Evolutionary conservation across 2,113 vertebrate species (phyloP).

Genomic region (Oryzias woworae): DNA sequence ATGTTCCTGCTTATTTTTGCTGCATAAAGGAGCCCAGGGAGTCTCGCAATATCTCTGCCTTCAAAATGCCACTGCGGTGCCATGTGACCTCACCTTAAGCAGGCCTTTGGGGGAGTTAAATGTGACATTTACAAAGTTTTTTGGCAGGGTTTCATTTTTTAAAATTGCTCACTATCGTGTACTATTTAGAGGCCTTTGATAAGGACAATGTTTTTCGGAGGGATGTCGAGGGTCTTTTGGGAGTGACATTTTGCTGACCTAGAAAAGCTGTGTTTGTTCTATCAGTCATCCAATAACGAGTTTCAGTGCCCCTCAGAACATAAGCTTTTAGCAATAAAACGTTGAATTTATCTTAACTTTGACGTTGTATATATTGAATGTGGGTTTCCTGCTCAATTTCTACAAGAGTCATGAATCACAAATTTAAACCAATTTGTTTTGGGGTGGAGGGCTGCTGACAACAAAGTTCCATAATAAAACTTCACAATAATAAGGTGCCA

Average conservation of each 20-base stretch:
- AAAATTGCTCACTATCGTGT: slow-evolving; percentile 50
- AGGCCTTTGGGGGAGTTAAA: slow-evolving; percentile 42
- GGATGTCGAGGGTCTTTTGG: slow-evolving; percentile 35
- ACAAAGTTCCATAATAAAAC: too few relatives aligned
- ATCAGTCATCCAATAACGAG: slow-evolving; percentile 18
- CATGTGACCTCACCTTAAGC: slow-evolving; percentile 49
- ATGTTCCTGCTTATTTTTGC: slow-evolving; percentile 18
- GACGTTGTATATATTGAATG: not conserved
- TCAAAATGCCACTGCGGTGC: slow-evolving; percentile 42
- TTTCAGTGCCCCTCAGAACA: slow-evolving; percentile 21
- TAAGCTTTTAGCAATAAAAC: slow-evolving; percentile 14
- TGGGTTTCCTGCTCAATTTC: too few relatives aligned
- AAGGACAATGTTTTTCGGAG: slow-evolving; percentile 41
- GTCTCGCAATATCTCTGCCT: slow-evolving; percentile 27
- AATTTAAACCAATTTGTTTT: too few relatives aligned
- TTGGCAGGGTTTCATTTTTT: slow-evolving; percentile 28
- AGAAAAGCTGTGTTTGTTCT: slow-evolving; percentile 44
- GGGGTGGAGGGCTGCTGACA: too few relatives aligned
- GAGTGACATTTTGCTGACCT: slow-evolving; percentile 51
- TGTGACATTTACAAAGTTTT: slow-evolving; percentile 58
- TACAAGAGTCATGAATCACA: too few relatives aligned
- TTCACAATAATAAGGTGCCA: too few relatives aligned
- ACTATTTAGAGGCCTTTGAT: slow-evolving; percentile 47
- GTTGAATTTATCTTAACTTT: slow-evolving; percentile 32
- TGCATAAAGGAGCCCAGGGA: slow-evolving; percentile 9